Conservation (phyloP, 2,797 vertebrate species). For the Otus scops region DNA sequence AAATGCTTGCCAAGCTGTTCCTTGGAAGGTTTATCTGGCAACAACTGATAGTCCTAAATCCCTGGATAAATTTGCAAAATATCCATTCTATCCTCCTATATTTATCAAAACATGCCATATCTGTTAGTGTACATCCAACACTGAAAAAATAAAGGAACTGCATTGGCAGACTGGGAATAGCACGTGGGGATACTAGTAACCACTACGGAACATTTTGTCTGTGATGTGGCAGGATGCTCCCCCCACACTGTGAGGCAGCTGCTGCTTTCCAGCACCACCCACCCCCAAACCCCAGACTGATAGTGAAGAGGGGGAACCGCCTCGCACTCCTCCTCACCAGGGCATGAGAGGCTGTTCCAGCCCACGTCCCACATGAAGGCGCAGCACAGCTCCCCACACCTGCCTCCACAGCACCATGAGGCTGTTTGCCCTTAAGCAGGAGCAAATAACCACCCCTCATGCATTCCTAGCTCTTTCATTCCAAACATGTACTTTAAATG, state of each 20-base stretch:
- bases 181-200: too few relatives aligned
- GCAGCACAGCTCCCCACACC: not conserved
- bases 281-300: not conserved
- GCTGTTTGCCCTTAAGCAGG: not conserved
- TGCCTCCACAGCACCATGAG: not conserved
- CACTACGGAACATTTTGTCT: fast-evolving
- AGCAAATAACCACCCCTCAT: not conserved
- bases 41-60: not conserved
- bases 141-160: not conserved
- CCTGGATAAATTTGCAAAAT: not conserved
- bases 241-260: not conserved
- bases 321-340: not conserved
- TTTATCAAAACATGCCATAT: not conserved
- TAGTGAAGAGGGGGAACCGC: not conserved
- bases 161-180: not conserved
- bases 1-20: not conserved
- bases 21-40: not conserved
- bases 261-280: not conserved
- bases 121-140: not conserved
- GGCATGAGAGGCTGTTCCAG: not conserved
- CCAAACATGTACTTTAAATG: not conserved
- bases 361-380: fast-evolving
- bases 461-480: not conserved
- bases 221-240: not conserved
- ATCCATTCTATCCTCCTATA: not conserved